A percentile compares a stretch with the other conserved stretches of the same genome.
These are phyloP conservation scores for Raja brachyura DNA, from an alignment of 2,113 vertebrate species.

Conservation along the genomic window DNA sequence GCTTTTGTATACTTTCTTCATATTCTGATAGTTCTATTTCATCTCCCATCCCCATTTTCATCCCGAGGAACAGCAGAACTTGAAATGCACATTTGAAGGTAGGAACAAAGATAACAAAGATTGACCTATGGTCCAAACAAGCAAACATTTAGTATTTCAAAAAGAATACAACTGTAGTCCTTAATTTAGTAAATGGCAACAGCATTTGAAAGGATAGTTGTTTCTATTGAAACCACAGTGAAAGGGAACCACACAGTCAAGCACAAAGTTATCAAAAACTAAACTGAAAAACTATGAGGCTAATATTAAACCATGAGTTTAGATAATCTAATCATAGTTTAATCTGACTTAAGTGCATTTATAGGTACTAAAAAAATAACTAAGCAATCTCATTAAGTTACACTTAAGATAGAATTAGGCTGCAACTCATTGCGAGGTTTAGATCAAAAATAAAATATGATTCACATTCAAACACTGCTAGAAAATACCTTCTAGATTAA, in stretches of 20 bases:
- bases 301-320: slow-evolving; percentile 32
- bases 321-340: neutral
- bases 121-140: neutral
- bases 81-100: neutral
- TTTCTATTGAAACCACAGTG: slow-evolving; percentile 36
- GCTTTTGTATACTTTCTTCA: no score
- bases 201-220: neutral
- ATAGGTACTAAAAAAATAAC: neutral
- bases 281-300: neutral
- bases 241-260: slow-evolving; percentile 21
- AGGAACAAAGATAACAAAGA: neutral
- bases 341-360: slow-evolving; percentile 1
- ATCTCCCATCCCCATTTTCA: neutral
- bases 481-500: neutral
- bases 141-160: neutral
- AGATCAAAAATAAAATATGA: neutral
- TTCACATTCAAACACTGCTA: neutral
- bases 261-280: slow-evolving; percentile 11
- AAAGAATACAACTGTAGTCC: slow-evolving; percentile 3
- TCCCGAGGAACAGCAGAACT: neutral
- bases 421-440: neutral
- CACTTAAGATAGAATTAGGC: neutral
- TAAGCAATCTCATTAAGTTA: neutral
- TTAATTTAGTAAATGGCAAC: slow-evolving; percentile 13
- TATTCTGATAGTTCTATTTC: neutral